Evolutionary conservation across 2,797 vertebrate species (phyloP).

Genomic region (Pogonophryne albipinna): DNA sequence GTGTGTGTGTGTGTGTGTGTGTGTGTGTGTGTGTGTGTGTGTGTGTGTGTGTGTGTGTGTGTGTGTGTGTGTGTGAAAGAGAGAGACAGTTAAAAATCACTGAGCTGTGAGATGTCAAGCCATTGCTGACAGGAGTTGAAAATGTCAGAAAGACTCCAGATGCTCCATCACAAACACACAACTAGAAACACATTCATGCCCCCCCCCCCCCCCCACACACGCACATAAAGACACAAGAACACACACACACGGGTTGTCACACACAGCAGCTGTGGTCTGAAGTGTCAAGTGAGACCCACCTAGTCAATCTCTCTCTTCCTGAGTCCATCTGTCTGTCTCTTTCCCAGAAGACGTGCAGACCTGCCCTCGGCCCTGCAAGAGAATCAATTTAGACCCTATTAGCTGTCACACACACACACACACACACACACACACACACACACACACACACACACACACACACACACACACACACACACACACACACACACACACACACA

Average conservation of each 20-base stretch:
- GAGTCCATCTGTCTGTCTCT: conserved; percentile 67
- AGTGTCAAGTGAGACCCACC: conserved; percentile 49
- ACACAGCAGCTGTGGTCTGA: conserved; percentile 48
- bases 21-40: conserved; percentile 13
- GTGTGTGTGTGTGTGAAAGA: conserved; percentile 14
- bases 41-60: conserved; percentile 13
- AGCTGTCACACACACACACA: conserved; percentile 30
- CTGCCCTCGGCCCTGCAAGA: conserved; percentile 19
- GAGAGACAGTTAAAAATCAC: conserved; percentile 39
- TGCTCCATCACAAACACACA: conserved; percentile 27
- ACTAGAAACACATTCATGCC: conserved; percentile 26
- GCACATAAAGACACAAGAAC: not conserved
- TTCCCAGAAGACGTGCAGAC: conserved; percentile 34
- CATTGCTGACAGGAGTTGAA: conserved; percentile 52
- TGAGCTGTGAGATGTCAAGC: conserved; percentile 52
- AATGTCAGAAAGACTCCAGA: conserved; percentile 61
- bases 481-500: no score
- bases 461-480: not conserved
- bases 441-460: conserved; percentile 28
- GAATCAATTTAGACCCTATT: conserved; percentile 69
- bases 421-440: conserved; percentile 1
- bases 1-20: not conserved
- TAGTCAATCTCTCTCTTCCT: conserved; percentile 37
- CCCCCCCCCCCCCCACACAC: conserved; percentile 22
- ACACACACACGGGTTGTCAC: conserved; percentile 18